phyloP scores from a whole-genome alignment of 2,888 invertebrate species.

The Camponotus fellah region DNA sequence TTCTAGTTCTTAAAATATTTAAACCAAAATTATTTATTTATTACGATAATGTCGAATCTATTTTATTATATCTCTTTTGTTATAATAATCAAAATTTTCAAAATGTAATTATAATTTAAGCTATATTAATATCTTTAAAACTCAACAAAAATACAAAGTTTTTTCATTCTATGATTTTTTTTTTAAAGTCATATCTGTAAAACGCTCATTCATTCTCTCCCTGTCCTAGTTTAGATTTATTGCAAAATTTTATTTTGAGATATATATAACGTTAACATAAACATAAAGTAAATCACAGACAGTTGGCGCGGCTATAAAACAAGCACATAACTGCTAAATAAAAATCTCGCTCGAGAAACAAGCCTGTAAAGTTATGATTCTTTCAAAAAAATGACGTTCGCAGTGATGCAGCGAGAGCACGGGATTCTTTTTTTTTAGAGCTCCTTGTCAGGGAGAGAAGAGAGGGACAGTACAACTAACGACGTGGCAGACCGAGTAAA shows the following conservation, averaged over 20 bases:
- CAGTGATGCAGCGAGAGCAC: slow-evolving; percentile 62
- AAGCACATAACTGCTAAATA: background rate
- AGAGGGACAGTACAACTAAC: slow-evolving; percentile 75
- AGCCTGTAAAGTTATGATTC: slow-evolving; percentile 5
- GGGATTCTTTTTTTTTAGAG: slow-evolving; percentile 66
- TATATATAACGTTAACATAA: background rate
- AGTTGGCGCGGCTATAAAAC: background rate
- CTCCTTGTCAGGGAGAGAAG: slow-evolving; percentile 6
- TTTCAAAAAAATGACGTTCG: slow-evolving; percentile 57
- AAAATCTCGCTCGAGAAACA: slow-evolving; percentile 28
- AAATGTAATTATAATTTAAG: slow-evolving; percentile 24
- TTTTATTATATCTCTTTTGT: too few relatives aligned
- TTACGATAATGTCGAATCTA: background rate
- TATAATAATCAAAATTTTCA: background rate
- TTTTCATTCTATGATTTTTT: background rate
- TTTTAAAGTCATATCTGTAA: background rate
- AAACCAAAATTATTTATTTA: background rate
- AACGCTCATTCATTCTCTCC: background rate
- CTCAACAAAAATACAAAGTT: background rate
- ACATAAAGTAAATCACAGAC: background rate
- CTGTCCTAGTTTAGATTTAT: background rate
- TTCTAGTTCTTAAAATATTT: background rate
- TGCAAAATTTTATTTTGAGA: background rate
- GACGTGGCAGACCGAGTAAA: slow-evolving; percentile 82
- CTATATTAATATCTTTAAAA: background rate